phyloP scores from a whole-genome alignment of 2,113 vertebrate genomes.

The Melanerpes aurifrons region DNA sequence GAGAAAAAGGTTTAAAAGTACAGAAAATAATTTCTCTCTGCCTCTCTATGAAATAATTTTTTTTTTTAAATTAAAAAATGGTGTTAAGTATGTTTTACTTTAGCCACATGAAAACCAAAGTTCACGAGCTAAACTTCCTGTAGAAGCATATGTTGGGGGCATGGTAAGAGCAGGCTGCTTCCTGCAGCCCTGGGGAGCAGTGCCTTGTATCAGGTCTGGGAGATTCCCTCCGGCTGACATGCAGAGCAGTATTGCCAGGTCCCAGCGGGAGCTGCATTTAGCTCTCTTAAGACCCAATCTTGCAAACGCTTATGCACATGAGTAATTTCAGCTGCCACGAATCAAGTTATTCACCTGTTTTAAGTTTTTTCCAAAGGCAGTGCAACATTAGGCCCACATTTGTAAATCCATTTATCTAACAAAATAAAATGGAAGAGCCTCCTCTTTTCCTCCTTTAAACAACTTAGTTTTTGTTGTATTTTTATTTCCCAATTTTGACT shows the following conservation, averaged over 20 bases:
- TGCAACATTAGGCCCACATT: background rate
- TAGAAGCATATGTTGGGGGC: background rate
- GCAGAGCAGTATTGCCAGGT: background rate
- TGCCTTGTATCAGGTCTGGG: background rate
- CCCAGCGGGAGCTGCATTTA: background rate
- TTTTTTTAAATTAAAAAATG: background rate
- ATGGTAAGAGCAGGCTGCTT: background rate
- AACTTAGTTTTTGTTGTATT: background rate
- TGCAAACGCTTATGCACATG: constrained; percentile 39
- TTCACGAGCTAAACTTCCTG: background rate
- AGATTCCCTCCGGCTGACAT: constrained; percentile 4
- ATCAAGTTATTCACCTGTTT: background rate
- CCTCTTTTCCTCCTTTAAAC: background rate
- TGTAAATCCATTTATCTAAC: background rate
- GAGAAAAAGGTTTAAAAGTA: background rate
- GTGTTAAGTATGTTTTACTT: background rate
- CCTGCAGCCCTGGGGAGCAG: background rate
- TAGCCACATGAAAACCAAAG: background rate
- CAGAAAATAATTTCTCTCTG: background rate
- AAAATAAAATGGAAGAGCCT: background rate
- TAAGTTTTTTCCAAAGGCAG: background rate
- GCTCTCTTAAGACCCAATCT: constrained; percentile 33
- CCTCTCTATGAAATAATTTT: background rate
- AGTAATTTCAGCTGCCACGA: constrained; percentile 24
- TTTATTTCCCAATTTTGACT: background rate